Evolutionary conservation across 2,113 vertebrate genomes (phyloP).

Genomic region (Gracilinanus agilis): DNA sequence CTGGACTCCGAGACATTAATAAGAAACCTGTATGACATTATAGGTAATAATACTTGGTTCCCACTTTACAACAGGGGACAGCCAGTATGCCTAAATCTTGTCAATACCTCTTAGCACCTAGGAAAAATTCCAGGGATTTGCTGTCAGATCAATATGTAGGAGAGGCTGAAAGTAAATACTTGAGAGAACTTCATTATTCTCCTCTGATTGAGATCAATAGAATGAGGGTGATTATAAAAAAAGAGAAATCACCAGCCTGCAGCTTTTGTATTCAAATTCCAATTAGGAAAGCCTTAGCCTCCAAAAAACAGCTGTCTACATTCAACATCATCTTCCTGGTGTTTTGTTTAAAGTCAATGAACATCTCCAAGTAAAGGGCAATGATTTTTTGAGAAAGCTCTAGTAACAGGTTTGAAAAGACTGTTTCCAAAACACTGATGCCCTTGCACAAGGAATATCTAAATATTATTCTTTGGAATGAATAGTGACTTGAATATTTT

Average conservation of each 20-base stretch:
- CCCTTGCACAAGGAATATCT: slow-evolving; percentile 12
- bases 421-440: neutral
- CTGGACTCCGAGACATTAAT: neutral
- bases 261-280: slow-evolving; percentile 41
- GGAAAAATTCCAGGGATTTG: slow-evolving; percentile 21
- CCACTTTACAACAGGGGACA: neutral
- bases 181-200: slow-evolving; percentile 58
- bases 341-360: slow-evolving; percentile 58
- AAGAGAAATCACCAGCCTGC: slow-evolving; percentile 35
- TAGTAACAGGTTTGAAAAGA: neutral
- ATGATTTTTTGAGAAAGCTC: neutral
- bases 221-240: slow-evolving; percentile 43
- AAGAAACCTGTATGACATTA: neutral
- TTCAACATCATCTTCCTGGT: neutral
- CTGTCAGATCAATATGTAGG: slow-evolving; percentile 3
- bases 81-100: neutral
- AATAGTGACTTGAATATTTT: neutral
- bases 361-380: neutral
- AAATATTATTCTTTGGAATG: neutral
- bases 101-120: slow-evolving; percentile 30
- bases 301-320: slow-evolving; percentile 45
- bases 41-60: neutral
- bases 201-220: slow-evolving; percentile 59
- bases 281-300: slow-evolving; percentile 32
- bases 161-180: slow-evolving; percentile 50